phyloP scores from a whole-genome alignment of 2,888 invertebrate species.

The Athalia circularis region DNA sequence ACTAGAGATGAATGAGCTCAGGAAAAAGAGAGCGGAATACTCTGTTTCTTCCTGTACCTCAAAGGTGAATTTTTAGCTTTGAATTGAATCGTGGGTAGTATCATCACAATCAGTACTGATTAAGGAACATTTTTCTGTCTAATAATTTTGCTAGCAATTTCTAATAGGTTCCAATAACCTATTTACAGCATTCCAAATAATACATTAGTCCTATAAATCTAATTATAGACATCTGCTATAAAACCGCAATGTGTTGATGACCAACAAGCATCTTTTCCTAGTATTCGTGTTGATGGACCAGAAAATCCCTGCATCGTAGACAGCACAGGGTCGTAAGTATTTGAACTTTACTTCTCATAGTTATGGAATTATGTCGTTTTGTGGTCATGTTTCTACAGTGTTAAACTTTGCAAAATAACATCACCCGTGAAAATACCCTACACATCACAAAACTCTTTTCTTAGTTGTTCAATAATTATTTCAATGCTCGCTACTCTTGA shows the following conservation, averaged over 20 bases:
- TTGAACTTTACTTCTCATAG: conserved; percentile 40
- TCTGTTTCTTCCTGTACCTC: conserved; percentile 4
- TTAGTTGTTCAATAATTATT: neutral
- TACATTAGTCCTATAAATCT: neutral
- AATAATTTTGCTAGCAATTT: too few relatives aligned
- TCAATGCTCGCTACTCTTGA: conserved; percentile 1
- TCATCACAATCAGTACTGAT: too few relatives aligned
- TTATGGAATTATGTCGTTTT: neutral
- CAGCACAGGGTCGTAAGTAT: conserved; percentile 59
- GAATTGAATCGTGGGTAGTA: neutral
- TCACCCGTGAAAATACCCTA: neutral
- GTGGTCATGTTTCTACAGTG: neutral
- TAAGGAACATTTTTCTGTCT: too few relatives aligned
- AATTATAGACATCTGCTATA: conserved; percentile 18
- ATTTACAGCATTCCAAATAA: neutral
- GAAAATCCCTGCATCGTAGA: conserved; percentile 51
- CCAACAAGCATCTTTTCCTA: conserved; percentile 47
- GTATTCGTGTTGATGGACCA: conserved; percentile 56
- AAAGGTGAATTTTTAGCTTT: conserved; percentile 5
- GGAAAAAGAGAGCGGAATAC: conserved; percentile 65
- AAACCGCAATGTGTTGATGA: neutral
- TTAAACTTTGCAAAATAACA: conserved; percentile 15
- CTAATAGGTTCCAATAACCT: too few relatives aligned
- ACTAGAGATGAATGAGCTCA: conserved; percentile 67
- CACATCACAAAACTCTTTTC: neutral